These are phyloP conservation scores for Lysiphlebus fabarum DNA, from an alignment of 1,140 invertebrate species.

Conservation along the genomic window DNA sequence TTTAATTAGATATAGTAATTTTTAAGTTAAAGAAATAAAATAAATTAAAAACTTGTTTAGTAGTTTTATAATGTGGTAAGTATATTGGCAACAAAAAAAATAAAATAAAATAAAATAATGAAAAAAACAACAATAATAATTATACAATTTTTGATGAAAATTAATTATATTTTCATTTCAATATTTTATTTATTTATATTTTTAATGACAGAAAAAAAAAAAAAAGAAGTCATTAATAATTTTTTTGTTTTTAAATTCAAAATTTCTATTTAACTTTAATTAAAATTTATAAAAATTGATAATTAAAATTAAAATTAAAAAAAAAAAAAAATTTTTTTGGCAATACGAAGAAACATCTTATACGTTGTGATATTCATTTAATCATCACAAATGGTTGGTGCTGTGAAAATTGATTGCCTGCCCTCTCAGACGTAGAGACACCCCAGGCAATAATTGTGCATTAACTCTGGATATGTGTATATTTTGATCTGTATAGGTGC, in stretches of 20 bases:
- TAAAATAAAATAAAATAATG: neutral
- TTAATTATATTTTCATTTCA: too few species aligned
- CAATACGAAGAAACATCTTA: too few species aligned
- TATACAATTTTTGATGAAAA: too few species aligned
- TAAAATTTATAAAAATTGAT: conserved; percentile 14
- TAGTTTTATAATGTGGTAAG: too few species aligned
- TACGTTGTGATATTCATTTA: conserved; percentile 45
- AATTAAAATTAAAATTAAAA: conserved; percentile 25
- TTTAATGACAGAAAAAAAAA: too few species aligned
- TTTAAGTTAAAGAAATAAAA: too few species aligned
- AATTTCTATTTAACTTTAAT: neutral
- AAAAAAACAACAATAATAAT: neutral
- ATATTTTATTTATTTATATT: too few species aligned
- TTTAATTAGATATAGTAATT: too few species aligned
- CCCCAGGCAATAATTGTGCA: conserved; percentile 55
- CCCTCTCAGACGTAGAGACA: conserved; percentile 53
- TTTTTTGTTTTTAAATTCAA: too few species aligned
- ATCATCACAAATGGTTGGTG: conserved; percentile 54
- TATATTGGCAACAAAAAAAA: neutral
- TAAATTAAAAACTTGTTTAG: too few species aligned
- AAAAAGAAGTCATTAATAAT: too few species aligned
- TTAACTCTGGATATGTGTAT: conserved; percentile 58
- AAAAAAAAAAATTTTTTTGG: conserved; percentile 35
- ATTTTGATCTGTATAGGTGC: conserved; percentile 71
- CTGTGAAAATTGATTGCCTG: conserved; percentile 52